phyloP scores from a whole-genome alignment of 2,113 vertebrate species.

The Genyomyrus donnyi region DNA sequence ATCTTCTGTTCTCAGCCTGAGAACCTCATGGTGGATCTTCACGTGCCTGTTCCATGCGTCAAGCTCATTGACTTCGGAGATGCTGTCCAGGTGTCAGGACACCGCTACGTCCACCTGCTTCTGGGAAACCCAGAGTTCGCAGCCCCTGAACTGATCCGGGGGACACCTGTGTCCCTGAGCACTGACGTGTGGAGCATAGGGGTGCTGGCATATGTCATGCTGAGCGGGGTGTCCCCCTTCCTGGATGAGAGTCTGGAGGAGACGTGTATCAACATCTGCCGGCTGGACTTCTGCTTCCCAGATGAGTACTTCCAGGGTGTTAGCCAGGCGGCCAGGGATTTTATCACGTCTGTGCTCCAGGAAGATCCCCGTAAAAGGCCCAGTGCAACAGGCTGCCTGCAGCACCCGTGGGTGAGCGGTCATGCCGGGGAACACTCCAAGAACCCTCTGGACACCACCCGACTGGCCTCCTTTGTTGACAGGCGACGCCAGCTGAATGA shows the following conservation, averaged over 20 bases:
- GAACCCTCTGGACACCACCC: slow-evolving; percentile 81
- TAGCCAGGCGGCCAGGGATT: slow-evolving; percentile 84
- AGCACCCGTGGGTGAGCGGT: slow-evolving; percentile 85
- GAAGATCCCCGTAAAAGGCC: slow-evolving; percentile 84
- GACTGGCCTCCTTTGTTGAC: slow-evolving; percentile 85
- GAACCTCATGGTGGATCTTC: slow-evolving; percentile 89
- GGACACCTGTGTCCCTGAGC: slow-evolving; percentile 80
- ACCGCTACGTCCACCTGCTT: slow-evolving; percentile 83
- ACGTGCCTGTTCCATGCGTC: slow-evolving; percentile 73
- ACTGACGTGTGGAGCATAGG: slow-evolving; percentile 92
- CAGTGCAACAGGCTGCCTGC: slow-evolving; percentile 76
- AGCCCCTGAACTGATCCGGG: slow-evolving; percentile 88
- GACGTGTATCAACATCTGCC: slow-evolving; percentile 92
- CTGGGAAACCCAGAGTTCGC: slow-evolving; percentile 93
- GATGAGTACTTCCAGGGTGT: slow-evolving; percentile 81
- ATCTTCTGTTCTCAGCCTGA: slow-evolving; percentile 71
- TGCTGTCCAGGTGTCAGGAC: slow-evolving; percentile 83
- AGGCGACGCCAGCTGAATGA: slow-evolving; percentile 86
- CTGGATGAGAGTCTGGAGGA: slow-evolving; percentile 94
- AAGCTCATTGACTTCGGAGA: slow-evolving; percentile 92
- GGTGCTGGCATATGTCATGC: slow-evolving; percentile 83
- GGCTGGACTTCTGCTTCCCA: slow-evolving; percentile 92
- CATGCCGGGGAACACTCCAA: slow-evolving; percentile 83
- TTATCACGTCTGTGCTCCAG: slow-evolving; percentile 78
- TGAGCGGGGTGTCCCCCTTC: slow-evolving; percentile 93